Evolutionary conservation across 2,797 vertebrate species (phyloP).

Genomic region (Pseudomugil gertrudae): DNA sequence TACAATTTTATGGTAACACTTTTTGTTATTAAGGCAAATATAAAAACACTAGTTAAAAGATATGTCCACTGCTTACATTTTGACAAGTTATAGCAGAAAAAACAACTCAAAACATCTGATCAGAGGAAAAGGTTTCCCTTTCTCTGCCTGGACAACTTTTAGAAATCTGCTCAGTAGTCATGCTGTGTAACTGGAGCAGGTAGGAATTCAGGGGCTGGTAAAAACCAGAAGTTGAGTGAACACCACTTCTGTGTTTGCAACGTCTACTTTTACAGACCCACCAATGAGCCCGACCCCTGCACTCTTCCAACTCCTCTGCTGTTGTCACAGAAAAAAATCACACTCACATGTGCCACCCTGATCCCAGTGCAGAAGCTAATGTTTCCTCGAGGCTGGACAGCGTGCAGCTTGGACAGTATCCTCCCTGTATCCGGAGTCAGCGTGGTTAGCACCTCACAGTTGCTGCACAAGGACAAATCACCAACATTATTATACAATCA

Average conservation of each 20-base stretch:
- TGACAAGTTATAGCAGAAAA: neutral
- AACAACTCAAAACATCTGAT: neutral
- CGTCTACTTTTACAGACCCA: neutral
- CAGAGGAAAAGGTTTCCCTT: too few relatives aligned
- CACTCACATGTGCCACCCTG: constrained; percentile 92
- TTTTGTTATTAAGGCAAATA: neutral
- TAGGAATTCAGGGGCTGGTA: neutral
- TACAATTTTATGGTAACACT: too few relatives aligned
- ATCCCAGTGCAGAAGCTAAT: constrained; percentile 96
- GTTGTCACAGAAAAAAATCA: neutral
- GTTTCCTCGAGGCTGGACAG: constrained; percentile 91
- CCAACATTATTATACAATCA: neutral
- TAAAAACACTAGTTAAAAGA: neutral
- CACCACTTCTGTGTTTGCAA: neutral
- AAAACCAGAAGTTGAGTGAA: neutral
- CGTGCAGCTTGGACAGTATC: constrained; percentile 94
- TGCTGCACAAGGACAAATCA: constrained; percentile 75
- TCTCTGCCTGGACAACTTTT: too few relatives aligned
- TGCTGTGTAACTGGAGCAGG: neutral
- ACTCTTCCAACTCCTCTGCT: neutral
- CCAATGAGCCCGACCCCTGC: too few relatives aligned
- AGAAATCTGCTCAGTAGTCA: neutral
- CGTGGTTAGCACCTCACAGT: constrained; percentile 95
- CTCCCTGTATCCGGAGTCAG: constrained; percentile 92
- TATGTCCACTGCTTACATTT: neutral